These are phyloP conservation scores for Epinephelus moara DNA, from an alignment of 2,113 vertebrate species.

Conservation along the genomic window DNA sequence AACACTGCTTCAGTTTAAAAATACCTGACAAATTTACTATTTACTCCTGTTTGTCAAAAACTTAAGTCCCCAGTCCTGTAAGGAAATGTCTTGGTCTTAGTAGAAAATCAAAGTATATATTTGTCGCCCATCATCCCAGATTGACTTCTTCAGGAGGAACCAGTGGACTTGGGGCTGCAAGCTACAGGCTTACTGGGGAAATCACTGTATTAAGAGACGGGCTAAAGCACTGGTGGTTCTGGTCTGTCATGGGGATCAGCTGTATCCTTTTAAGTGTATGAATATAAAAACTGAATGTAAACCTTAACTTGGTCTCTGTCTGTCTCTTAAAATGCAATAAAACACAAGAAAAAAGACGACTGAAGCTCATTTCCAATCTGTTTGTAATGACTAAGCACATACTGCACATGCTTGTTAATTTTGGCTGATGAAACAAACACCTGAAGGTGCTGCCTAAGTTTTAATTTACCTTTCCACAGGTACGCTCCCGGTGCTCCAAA, in stretches of 20 bases:
- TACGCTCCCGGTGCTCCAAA: conserved; percentile 94
- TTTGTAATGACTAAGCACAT: background rate
- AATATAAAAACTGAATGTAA: background rate
- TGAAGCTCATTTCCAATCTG: background rate
- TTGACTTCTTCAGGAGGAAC: background rate
- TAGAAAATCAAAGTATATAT: background rate
- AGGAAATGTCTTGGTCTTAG: too few species aligned
- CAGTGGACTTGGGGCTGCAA: background rate
- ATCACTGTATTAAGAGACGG: background rate
- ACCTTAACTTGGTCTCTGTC: background rate
- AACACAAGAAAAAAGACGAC: background rate
- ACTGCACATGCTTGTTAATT: background rate
- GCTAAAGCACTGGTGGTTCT: background rate
- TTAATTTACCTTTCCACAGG: conserved; percentile 93
- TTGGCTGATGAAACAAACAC: too few species aligned
- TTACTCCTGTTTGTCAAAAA: too few species aligned
- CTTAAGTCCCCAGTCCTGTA: too few species aligned
- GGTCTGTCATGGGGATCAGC: background rate
- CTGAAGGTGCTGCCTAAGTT: background rate
- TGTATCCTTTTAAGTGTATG: background rate
- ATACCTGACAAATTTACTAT: background rate
- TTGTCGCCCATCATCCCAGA: background rate
- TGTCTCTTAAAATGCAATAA: background rate
- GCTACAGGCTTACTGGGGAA: background rate
- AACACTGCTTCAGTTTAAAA: background rate